Base-by-base conservation (phyloP, 2,797 vertebrate species). In the Aldrovandia affinis region DNA sequence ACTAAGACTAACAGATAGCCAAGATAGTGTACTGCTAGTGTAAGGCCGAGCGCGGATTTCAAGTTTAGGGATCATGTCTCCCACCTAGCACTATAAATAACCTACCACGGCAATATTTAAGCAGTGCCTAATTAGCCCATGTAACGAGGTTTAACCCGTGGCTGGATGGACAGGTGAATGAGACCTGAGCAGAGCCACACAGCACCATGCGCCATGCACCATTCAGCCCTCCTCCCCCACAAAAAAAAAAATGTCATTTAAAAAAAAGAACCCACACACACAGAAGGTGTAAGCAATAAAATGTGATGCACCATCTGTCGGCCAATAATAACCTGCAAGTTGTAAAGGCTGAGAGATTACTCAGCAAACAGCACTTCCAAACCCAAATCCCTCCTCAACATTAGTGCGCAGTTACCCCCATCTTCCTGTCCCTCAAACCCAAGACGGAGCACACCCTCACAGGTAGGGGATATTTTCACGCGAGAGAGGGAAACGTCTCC, bases 271-370 rank as follows among this genome's bases (percentile, higher is more conserved):
- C 92, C 91, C 93, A 92, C 92, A 94, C 93, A 93, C 93, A 96
- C 97, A 97, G 98, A 98, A 97, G 97, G 97, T 97, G 97, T 92
- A 95, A 95, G 96, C 95, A 96, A 96, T 97, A 97, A 97, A 97
- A 96, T 93, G 96, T 94, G 94, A 94, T 92, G 95, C 95, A 94
- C 97, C 97, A 98, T 98, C 97, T 98, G 97, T 97, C 96, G 96
- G 94, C 95, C 95, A 97, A 96, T 96, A 98, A 98, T 97, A 97
- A 96, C 95, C 96, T 97, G 96, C 93, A 96, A 95, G 97, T 97
- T 96, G 91, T 96, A 96, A 97, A 98, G 96, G 94, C 96, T 96
- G 95, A 93, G 93, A 95, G 95, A 96, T 97, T 96, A 97, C 95
- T 97, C 94, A 96, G 96, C 95, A 95, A 95, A 94, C 96, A 96